Percentiles rank a stretch among this genome's conserved stretches.
These are phyloP conservation scores for Channa argus DNA, from an alignment of 2,113 vertebrate species.

Conservation along the genomic window DNA sequence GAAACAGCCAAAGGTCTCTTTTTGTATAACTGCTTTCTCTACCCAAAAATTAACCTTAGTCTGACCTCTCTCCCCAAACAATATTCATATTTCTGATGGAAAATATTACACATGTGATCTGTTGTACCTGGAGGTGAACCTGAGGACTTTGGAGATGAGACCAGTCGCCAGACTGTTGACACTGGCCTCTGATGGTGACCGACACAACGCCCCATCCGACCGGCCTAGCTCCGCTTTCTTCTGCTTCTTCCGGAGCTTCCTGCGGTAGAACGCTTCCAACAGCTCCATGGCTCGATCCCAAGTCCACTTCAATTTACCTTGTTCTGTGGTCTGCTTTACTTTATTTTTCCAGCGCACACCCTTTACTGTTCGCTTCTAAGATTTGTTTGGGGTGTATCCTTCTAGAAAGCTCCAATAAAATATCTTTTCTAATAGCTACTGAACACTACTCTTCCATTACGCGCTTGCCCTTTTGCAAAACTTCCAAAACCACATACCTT, in stretches of 20 bases:
- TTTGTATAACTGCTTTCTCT: too few species aligned
- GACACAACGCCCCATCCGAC: slow-evolving; percentile 74
- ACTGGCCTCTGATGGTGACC: slow-evolving; percentile 71
- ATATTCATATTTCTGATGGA: neutral
- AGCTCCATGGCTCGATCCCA: slow-evolving; percentile 64
- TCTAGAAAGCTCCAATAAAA: neutral
- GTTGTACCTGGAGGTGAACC: slow-evolving; percentile 82
- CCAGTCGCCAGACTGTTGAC: slow-evolving; percentile 75
- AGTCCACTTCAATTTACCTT: neutral
- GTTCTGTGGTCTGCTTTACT: too few species aligned
- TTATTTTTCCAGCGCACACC: neutral
- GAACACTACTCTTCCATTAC: neutral
- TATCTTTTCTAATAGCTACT: slow-evolving; percentile 1
- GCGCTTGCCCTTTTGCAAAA: neutral
- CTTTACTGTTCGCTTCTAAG: neutral
- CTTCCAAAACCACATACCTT: neutral
- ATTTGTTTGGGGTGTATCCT: neutral
- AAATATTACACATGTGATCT: neutral
- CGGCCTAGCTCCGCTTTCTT: slow-evolving; percentile 63
- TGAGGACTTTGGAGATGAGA: slow-evolving; percentile 81
- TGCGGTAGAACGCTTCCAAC: slow-evolving; percentile 78
- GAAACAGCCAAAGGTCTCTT: too few species aligned
- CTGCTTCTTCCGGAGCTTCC: slow-evolving; percentile 78
- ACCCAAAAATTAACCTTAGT: neutral
- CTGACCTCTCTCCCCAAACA: neutral